Evolutionary conservation across 2,888 invertebrate genomes (phyloP).

Genomic region (Oscheius sp.): DNA sequence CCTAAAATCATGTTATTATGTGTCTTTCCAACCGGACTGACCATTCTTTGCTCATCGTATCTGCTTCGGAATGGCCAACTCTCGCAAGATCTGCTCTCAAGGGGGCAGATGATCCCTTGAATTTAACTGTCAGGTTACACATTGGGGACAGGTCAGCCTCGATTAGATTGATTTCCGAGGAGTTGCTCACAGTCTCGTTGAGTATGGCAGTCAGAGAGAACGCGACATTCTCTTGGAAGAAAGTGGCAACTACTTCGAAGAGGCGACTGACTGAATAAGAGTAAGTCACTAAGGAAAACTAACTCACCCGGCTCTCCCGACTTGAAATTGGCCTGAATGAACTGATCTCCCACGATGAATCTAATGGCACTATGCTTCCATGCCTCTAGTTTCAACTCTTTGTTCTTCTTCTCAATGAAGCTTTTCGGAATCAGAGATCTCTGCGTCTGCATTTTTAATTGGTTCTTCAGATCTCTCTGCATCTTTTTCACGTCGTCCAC

Average conservation of each 20-base stretch:
- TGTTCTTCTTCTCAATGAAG: conserved; percentile 56
- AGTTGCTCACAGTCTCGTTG: conserved; percentile 19
- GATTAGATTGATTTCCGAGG: conserved; percentile 53
- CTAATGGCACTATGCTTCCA: conserved; percentile 62
- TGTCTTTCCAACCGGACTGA: neutral
- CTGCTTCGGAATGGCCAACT: conserved; percentile 20
- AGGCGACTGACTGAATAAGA: conserved; percentile 36
- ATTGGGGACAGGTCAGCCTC: conserved; percentile 60
- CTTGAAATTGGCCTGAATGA: conserved; percentile 57
- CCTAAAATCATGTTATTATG: conserved; percentile 36
- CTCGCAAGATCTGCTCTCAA: neutral
- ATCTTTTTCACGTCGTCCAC: conserved; percentile 54
- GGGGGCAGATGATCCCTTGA: neutral
- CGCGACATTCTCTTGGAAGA: conserved; percentile 5
- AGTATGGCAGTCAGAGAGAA: conserved; percentile 33
- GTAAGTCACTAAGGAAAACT: neutral
- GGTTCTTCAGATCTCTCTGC: conserved; percentile 54
- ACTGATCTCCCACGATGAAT: conserved; percentile 50
- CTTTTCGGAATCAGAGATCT: conserved; percentile 53
- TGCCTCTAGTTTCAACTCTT: conserved; percentile 55
- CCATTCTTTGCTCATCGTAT: conserved; percentile 32
- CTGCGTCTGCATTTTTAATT: conserved; percentile 55
- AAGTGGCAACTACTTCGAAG: conserved; percentile 41
- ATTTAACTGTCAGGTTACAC: conserved; percentile 36
- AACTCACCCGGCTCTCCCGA: conserved; percentile 50